Conservation (phyloP, 2,888 invertebrate genomes). For the Campoplex capitator region DNA sequence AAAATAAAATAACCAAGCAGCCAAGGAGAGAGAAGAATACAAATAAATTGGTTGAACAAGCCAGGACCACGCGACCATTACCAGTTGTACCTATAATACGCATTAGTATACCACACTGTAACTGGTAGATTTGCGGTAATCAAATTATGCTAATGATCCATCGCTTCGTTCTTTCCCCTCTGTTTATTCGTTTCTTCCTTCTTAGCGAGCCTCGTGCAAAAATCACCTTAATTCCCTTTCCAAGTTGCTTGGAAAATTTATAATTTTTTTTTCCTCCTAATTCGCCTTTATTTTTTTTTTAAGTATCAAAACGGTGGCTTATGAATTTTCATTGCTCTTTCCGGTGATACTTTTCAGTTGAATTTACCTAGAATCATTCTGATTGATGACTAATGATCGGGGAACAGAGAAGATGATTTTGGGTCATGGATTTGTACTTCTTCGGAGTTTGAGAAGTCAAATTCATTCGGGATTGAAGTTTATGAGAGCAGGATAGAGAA, state of each 20-base stretch:
- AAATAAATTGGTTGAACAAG: conserved; percentile 71
- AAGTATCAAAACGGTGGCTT: not conserved
- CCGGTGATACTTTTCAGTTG: too few species aligned
- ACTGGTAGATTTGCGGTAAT: conserved; percentile 66
- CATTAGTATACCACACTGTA: conserved; percentile 56
- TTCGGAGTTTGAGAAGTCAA: conserved; percentile 10
- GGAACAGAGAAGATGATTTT: not conserved
- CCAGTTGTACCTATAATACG: conserved; percentile 49
- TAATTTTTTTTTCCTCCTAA: not conserved
- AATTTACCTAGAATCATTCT: not conserved
- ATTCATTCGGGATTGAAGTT: conserved; percentile 19
- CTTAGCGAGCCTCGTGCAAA: conserved; percentile 27
- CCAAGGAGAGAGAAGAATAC: conserved; percentile 45
- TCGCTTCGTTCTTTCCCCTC: conserved; percentile 10
- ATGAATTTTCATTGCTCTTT: not conserved
- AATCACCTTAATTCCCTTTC: conserved; percentile 12
- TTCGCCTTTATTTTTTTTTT: not conserved
- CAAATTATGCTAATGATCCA: conserved; percentile 73
- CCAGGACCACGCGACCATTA: conserved; percentile 74
- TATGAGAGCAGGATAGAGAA: not conserved
- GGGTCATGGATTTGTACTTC: not conserved
- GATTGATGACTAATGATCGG: not conserved
- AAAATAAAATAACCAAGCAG: not conserved
- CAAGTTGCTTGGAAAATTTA: not conserved
- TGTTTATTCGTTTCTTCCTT: conserved; percentile 13